Evolutionary conservation across 37 sponge, comb jelly and placozoan genomes (phyloP).

Genomic region (Hexactinellida sp.): DNA sequence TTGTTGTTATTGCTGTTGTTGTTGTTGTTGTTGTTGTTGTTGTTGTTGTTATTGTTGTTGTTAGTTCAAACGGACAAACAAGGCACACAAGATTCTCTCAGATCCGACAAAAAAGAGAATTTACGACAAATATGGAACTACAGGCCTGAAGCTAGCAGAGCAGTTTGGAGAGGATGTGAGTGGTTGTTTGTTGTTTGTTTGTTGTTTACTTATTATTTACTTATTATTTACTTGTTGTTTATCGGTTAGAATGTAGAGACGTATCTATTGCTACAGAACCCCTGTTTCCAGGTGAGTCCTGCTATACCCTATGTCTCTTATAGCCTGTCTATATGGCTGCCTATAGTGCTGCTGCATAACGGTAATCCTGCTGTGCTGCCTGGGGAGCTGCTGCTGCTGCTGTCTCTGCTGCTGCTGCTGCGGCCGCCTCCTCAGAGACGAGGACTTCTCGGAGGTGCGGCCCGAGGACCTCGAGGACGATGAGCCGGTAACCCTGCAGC

Average conservation of each 20-base stretch:
- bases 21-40: no score
- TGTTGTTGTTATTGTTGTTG: not conserved
- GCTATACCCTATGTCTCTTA: not conserved
- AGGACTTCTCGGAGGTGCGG: not conserved
- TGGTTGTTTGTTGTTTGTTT: not conserved
- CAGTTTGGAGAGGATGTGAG: not conserved
- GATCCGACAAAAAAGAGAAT: not conserved
- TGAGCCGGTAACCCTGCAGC: not conserved
- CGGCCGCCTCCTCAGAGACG: not conserved
- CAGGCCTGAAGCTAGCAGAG: not conserved
- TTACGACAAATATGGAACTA: not conserved
- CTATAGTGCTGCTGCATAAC: not conserved
- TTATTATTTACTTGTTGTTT: not conserved
- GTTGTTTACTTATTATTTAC: not conserved
- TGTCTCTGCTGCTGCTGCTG: not conserved
- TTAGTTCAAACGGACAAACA: not conserved
- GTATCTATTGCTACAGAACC: not conserved
- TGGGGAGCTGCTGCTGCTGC: not conserved
- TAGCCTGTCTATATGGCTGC: not conserved
- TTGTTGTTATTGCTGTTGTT: no score
- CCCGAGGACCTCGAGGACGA: not conserved
- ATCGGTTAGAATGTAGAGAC: constrained; percentile 13
- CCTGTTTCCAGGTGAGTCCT: not conserved
- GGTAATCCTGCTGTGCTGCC: not conserved
- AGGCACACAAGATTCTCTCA: not conserved